These are phyloP conservation scores for Drosophila histrio DNA, from an alignment of 2,888 invertebrate species.

Conservation along the genomic window DNA sequence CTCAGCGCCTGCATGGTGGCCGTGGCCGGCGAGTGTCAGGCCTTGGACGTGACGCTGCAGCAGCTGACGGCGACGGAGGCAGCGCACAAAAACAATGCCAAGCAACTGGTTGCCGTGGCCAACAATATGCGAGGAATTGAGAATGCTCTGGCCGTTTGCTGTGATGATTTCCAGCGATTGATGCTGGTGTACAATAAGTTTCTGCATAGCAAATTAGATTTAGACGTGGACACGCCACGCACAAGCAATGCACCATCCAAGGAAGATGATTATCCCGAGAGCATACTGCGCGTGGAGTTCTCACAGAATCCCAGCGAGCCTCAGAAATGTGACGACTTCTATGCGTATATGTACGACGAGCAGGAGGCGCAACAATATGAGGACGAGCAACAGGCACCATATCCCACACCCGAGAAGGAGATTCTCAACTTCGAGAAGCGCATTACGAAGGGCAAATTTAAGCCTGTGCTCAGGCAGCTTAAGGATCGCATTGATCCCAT, in stretches of 20 bases:
- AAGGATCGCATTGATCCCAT: slow-evolving; percentile 84
- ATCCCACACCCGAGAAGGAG: slow-evolving; percentile 74
- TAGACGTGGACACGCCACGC: slow-evolving; percentile 26
- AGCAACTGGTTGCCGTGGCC: slow-evolving; percentile 80
- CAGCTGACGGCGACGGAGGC: slow-evolving; percentile 79
- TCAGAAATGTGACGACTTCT: slow-evolving; percentile 81
- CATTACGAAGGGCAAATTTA: slow-evolving; percentile 82
- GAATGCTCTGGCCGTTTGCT: slow-evolving; percentile 80
- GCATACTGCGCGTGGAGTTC: slow-evolving; percentile 81
- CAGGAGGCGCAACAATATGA: slow-evolving; percentile 61
- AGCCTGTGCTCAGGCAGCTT: slow-evolving; percentile 83
- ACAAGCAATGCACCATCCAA: slow-evolving; percentile 15
- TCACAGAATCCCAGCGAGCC: slow-evolving; percentile 71
- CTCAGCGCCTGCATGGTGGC: slow-evolving; percentile 83
- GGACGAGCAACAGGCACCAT: slow-evolving; percentile 56
- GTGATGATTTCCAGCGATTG: slow-evolving; percentile 83
- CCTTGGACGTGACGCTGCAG: slow-evolving; percentile 81
- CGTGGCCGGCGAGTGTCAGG: slow-evolving; percentile 83
- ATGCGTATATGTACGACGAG: slow-evolving; percentile 83
- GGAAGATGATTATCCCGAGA: slow-evolving; percentile 77
- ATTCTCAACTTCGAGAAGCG: slow-evolving; percentile 82
- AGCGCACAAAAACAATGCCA: slow-evolving; percentile 74
- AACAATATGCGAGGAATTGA: slow-evolving; percentile 83
- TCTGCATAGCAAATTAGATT: slow-evolving; percentile 78
- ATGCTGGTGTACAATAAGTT: slow-evolving; percentile 84